These are phyloP conservation scores for Hemaris fuciformis DNA, from an alignment of 2,888 invertebrate genomes.

Conservation along the genomic window DNA sequence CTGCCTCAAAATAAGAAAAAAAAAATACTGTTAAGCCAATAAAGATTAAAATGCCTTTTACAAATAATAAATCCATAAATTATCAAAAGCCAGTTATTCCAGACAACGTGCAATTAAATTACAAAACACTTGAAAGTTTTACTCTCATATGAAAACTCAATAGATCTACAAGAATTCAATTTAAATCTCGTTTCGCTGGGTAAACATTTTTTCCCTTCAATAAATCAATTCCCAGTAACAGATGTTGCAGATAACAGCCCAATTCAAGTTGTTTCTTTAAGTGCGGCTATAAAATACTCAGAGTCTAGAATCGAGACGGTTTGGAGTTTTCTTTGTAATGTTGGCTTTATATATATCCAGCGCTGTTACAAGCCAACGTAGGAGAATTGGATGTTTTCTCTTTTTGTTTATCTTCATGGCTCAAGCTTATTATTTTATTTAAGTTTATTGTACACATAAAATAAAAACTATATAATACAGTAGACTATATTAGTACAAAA, in stretches of 20 bases:
- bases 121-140: not conserved
- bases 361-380: not conserved
- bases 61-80: too few relatives aligned
- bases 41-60: too few relatives aligned
- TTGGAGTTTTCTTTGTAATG: not conserved
- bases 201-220: slow-evolving; percentile 4
- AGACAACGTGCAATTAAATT: not conserved
- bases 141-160: not conserved
- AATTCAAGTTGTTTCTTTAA: slow-evolving; percentile 1
- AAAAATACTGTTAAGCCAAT: too few relatives aligned
- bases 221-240: slow-evolving; percentile 5
- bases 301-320: not conserved
- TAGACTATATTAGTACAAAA: too few relatives aligned
- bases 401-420: too few relatives aligned
- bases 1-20: too few relatives aligned
- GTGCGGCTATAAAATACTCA: not conserved
- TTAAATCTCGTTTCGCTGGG: not conserved
- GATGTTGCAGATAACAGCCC: not conserved
- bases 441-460: too few relatives aligned
- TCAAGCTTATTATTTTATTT: too few relatives aligned
- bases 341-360: not conserved
- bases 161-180: not conserved
- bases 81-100: too few relatives aligned
- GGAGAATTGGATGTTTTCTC: not conserved
- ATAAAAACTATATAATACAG: too few relatives aligned